Conservation (phyloP, 2,888 invertebrate genomes). For the Amiota minor region DNA sequence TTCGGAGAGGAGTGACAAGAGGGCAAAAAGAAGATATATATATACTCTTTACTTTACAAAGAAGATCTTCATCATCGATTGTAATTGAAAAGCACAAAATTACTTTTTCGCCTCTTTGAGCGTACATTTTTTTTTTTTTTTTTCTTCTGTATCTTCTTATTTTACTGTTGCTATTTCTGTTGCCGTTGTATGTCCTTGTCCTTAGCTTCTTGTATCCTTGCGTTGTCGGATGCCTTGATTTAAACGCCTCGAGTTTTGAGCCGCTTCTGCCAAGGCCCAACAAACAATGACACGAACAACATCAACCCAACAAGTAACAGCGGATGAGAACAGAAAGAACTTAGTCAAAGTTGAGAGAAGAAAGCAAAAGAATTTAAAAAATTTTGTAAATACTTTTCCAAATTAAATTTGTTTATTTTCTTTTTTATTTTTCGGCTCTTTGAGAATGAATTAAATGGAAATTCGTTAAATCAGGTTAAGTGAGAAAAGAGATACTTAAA, state of each 20-base stretch:
- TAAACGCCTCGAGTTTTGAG: neutral
- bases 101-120: constrained; percentile 29
- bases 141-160: too few species aligned
- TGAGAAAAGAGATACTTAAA: constrained; percentile 3
- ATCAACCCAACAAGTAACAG: constrained; percentile 7
- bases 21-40: neutral
- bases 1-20: neutral
- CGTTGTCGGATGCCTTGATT: too few species aligned
- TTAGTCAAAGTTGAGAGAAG: constrained; percentile 16
- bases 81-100: constrained; percentile 31
- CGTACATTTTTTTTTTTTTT: constrained; percentile 6
- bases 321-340: constrained; percentile 6
- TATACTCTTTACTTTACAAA: constrained; percentile 1
- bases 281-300: constrained; percentile 9
- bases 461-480: neutral
- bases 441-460: neutral
- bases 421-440: neutral
- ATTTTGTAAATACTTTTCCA: constrained; percentile 38
- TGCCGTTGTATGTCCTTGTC: too few species aligned
- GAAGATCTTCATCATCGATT: constrained; percentile 28
- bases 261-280: constrained; percentile 1
- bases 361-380: constrained; percentile 37
- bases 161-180: too few species aligned
- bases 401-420: constrained; percentile 34
- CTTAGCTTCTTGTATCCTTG: too few species aligned